These are phyloP conservation scores for Epinephelus awoara DNA, from an alignment of 2,797 vertebrate species.

Conservation along the genomic window DNA sequence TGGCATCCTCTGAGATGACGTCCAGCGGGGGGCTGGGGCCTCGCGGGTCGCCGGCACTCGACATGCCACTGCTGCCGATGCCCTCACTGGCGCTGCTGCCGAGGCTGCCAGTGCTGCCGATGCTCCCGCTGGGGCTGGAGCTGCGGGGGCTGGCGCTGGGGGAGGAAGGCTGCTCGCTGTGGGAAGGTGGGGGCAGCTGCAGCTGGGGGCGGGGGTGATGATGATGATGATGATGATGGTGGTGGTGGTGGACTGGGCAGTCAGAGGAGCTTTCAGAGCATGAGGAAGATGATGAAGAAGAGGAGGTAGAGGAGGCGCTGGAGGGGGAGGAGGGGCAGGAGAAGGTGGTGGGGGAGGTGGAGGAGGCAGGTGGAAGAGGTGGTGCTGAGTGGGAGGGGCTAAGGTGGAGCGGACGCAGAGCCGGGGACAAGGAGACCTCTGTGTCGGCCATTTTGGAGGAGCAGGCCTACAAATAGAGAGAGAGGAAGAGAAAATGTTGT, in stretches of 20 bases:
- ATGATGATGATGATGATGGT: constrained; percentile 38
- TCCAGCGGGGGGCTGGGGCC: constrained; percentile 86
- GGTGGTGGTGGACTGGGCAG: constrained; percentile 65
- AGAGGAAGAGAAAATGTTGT: too few species aligned
- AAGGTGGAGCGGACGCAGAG: constrained; percentile 59
- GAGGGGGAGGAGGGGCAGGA: constrained; percentile 79
- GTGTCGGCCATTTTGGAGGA: constrained; percentile 74
- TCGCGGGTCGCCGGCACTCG: constrained; percentile 74
- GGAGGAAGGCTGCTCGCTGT: constrained; percentile 74
- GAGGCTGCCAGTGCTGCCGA: constrained; percentile 70
- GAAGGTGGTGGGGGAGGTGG: constrained; percentile 73
- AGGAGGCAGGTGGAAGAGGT: constrained; percentile 40
- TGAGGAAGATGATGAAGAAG: constrained; percentile 62
- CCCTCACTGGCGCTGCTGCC: constrained; percentile 72
- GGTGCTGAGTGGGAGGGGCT: constrained; percentile 73
- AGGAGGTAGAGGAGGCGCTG: constrained; percentile 73
- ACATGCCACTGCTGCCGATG: constrained; percentile 75
- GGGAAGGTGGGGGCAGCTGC: constrained; percentile 75
- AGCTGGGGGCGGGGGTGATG: constrained; percentile 64
- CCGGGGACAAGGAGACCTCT: constrained; percentile 64
- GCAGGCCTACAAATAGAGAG: constrained; percentile 28
- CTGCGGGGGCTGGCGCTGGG: constrained; percentile 77
- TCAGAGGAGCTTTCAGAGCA: constrained; percentile 69
- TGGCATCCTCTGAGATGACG: constrained; percentile 90
- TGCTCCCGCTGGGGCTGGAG: constrained; percentile 74